Conservation (phyloP, 1,140 invertebrate species). For the Bombus difficillimus region DNA sequence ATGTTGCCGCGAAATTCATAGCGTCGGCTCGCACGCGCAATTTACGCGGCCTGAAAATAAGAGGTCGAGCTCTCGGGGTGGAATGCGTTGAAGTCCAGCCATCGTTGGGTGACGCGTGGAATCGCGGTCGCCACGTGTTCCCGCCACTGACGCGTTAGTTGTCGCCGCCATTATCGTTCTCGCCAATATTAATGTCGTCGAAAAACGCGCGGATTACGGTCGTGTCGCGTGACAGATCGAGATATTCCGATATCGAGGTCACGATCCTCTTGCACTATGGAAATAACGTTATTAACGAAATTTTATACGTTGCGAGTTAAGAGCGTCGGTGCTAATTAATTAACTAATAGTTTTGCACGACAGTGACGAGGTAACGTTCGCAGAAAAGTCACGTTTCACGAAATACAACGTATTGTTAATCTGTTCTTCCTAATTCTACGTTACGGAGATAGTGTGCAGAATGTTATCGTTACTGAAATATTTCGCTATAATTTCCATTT, state of each 20-base stretch:
- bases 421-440: no score
- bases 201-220: slow-evolving; percentile 11
- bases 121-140: slow-evolving; percentile 33
- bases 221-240: slow-evolving; percentile 14
- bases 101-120: slow-evolving; percentile 29
- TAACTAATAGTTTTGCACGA: no score
- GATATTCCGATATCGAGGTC: background rate
- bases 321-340: no score
- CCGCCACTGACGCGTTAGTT: background rate
- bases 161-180: slow-evolving; percentile 32
- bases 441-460: no score
- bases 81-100: slow-evolving; percentile 34
- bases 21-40: slow-evolving; percentile 40
- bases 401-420: no score
- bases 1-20: slow-evolving; percentile 58
- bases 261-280: background rate
- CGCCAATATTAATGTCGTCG: slow-evolving; percentile 17
- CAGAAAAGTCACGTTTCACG: no score
- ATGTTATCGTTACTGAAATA: no score
- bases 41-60: slow-evolving; percentile 31
- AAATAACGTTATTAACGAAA: no score
- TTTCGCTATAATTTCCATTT: no score
- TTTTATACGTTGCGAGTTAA: no score
- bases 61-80: background rate
- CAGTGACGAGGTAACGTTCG: no score